Percentiles rank a stretch among this genome's conserved stretches.
phyloP scores from a whole-genome alignment of 2,113 vertebrate genomes.

The Regulus satrapa region DNA sequence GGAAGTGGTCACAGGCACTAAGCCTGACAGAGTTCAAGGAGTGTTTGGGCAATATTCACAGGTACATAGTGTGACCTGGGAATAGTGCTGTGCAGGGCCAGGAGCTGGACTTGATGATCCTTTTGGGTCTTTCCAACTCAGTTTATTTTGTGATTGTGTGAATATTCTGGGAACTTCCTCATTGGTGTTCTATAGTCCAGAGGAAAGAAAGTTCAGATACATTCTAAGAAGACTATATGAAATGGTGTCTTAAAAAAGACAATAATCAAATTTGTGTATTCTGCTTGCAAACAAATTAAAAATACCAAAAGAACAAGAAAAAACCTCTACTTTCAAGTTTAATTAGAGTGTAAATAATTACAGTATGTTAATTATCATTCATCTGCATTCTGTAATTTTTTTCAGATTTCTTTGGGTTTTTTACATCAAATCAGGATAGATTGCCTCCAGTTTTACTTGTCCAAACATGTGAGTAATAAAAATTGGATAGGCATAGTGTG shows the following conservation, averaged over 20 bases:
- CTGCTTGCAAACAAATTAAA: neutral
- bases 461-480: neutral
- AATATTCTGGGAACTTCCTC: neutral
- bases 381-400: neutral
- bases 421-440: neutral
- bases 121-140: neutral
- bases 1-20: neutral
- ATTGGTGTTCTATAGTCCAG: neutral
- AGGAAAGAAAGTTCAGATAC: neutral
- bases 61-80: neutral
- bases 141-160: neutral
- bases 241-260: neutral
- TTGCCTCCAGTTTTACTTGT: neutral
- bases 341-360: constrained; percentile 3
- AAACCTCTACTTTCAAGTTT: neutral
- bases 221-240: neutral
- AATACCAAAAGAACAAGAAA: neutral
- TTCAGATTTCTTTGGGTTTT: neutral
- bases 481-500: neutral
- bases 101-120: neutral
- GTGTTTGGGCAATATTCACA: neutral
- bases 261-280: neutral
- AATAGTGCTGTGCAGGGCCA: neutral
- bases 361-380: neutral
- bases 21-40: neutral